phyloP scores from a whole-genome alignment of 1,140 invertebrate species.

The Brachionus manjavacas region DNA sequence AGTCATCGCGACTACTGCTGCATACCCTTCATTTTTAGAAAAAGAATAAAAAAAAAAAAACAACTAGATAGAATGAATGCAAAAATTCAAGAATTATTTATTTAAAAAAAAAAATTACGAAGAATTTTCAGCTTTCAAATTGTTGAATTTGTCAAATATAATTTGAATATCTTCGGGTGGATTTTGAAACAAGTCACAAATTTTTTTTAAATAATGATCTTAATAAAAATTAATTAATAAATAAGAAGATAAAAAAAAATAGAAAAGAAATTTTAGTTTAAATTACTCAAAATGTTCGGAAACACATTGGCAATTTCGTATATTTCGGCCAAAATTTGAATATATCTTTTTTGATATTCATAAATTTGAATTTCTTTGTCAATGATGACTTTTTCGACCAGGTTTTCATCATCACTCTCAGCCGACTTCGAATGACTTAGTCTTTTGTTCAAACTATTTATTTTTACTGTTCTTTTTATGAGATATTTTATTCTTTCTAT shows the following conservation, averaged over 20 bases:
- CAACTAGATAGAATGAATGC: background rate
- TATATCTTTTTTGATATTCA: conserved; percentile 14
- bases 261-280: background rate
- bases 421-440: background rate
- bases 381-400: background rate
- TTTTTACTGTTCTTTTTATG: conserved; percentile 1
- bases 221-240: background rate
- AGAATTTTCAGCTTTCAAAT: conserved; percentile 4
- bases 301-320: conserved; percentile 25
- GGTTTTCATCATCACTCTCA: background rate
- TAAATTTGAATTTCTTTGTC: background rate
- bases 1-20: background rate
- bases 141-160: background rate
- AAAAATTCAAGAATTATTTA: background rate
- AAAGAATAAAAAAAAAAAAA: background rate
- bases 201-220: conserved; percentile 28
- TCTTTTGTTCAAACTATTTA: background rate
- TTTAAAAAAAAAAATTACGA: background rate
- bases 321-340: conserved; percentile 23
- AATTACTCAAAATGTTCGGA: conserved; percentile 33
- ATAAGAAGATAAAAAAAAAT: background rate
- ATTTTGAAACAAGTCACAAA: background rate
- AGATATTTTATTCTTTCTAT: conserved; percentile 14
- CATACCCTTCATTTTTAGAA: background rate
- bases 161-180: conserved; percentile 21